Percentiles rank a stretch among this genome's conserved stretches.
Evolutionary conservation across 2,797 vertebrate genomes (phyloP).

Genomic region (Monodelphis domestica): DNA sequence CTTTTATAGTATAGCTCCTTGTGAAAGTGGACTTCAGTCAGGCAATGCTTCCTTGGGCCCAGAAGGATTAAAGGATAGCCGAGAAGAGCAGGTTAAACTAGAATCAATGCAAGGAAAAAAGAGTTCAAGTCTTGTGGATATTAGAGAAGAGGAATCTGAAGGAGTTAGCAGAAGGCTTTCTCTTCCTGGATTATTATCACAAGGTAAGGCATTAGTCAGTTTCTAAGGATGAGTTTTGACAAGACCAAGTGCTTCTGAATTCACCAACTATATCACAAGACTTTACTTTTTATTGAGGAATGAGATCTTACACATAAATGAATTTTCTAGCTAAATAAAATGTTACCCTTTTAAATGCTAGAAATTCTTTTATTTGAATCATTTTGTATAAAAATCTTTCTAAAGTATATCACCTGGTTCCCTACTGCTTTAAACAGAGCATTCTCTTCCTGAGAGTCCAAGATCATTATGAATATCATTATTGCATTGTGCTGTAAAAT

Average conservation of each 20-base stretch:
- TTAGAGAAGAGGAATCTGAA: conserved; percentile 94
- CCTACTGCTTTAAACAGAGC: conserved; percentile 52
- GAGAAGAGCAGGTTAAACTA: conserved; percentile 88
- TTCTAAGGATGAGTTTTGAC: conserved; percentile 18
- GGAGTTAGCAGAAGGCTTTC: conserved; percentile 94
- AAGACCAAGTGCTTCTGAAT: conserved; percentile 1
- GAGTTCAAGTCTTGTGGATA: conserved; percentile 97
- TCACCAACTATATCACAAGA: neutral
- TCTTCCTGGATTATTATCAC: conserved; percentile 95
- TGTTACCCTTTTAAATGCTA: neutral
- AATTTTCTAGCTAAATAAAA: conserved; percentile 13
- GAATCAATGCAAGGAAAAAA: conserved; percentile 96
- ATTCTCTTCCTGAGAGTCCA: conserved; percentile 9
- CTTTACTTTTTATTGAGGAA: neutral
- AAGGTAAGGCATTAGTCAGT: conserved; percentile 88
- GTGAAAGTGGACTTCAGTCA: conserved; percentile 76
- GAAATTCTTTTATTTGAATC: conserved; percentile 22
- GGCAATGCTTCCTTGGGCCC: conserved; percentile 75
- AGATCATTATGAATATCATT: neutral
- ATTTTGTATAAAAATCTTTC: conserved; percentile 17
- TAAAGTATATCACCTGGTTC: conserved; percentile 10
- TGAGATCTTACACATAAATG: neutral
- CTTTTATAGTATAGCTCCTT: conserved; percentile 88
- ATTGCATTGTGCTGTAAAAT: conserved; percentile 5
- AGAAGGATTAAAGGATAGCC: conserved; percentile 84